Evolutionary conservation across 2,113 vertebrate genomes (phyloP), one percentile per base, ranked within the genome.

Genomic region (Excalfactoria chinensis): DNA sequence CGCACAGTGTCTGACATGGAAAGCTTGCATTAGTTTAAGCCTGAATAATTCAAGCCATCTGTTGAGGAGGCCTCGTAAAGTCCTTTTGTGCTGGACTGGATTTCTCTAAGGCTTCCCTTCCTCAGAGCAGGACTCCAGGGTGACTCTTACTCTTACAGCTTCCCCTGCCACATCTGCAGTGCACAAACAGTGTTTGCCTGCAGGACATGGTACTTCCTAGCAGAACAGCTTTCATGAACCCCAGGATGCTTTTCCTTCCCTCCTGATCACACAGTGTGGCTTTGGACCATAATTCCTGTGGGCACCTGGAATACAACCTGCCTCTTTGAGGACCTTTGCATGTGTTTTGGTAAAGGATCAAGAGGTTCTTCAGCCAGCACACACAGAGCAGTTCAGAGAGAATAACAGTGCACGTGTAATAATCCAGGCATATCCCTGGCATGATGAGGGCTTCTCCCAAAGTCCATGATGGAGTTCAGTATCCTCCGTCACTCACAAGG

Each of bases 11-110:
- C 88, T 83, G 68, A 91, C 74, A 85, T 59, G 68, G 89, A 89
- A 95, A 84, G 67, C 72, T 87, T 55, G 34, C 32, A 48, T 91
- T 79, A 79, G 34, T 44, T 94, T 91, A 93, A 89, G 75, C 85
- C 79, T 21, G 6, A 77, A 69, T 95, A 96, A 93, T 89, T 89
- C 62, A 86, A 87, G 71, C 74, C 89, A 90, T 86, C 86, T 93
- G 91, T 53, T 44, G 63, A 1, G 1, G 64, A 77, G 46, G 73
- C 80, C 62, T 71, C 63, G 22, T 81, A 60, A 53, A 64, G 76
- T 62, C 56, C 44, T 23, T 23, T 89, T 86, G 89, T 66, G 35
- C 81, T 87, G 84, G 62, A 48, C 58, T 84, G 44, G 20, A n/a
- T 91, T 89, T 76, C 83, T 90, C 32, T 21, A 53, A 85, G 63